Percentiles rank a stretch among this genome's conserved stretches.
phyloP scores from a whole-genome alignment of 2,113 vertebrate species.

The Spilogale gracilis region DNA sequence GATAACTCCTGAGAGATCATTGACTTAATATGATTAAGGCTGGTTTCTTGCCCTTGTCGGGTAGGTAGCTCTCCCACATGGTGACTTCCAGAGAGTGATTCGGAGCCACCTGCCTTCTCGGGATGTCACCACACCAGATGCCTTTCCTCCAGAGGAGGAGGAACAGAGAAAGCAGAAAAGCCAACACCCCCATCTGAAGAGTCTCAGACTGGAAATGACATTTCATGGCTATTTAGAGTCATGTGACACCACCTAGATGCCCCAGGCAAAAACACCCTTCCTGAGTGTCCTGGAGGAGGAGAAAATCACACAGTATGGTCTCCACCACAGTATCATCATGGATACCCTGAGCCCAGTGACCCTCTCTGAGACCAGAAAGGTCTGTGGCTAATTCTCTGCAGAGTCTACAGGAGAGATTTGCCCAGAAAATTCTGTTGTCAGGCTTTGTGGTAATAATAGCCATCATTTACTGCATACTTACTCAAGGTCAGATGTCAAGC shows the following conservation, averaged over 20 bases:
- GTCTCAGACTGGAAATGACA: neutral
- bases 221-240: neutral
- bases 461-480: neutral
- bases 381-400: neutral
- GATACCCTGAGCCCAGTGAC: neutral
- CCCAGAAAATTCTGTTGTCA: neutral
- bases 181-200: neutral
- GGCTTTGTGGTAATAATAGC: neutral
- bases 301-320: neutral
- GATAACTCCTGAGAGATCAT: neutral
- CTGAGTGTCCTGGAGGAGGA: neutral
- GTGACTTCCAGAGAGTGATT: neutral
- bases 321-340: neutral
- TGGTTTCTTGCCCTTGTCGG: neutral
- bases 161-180: neutral
- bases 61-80: neutral
- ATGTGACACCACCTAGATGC: fast-evolving
- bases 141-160: neutral
- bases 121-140: neutral
- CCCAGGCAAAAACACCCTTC: fast-evolving
- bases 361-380: neutral
- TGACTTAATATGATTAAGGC: neutral
- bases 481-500: neutral
- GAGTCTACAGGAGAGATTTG: neutral
- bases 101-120: neutral